Percentiles rank a stretch among this genome's conserved stretches.
Evolutionary conservation across 2,888 invertebrate genomes (phyloP).

Genomic region (Panzeria rudis): DNA sequence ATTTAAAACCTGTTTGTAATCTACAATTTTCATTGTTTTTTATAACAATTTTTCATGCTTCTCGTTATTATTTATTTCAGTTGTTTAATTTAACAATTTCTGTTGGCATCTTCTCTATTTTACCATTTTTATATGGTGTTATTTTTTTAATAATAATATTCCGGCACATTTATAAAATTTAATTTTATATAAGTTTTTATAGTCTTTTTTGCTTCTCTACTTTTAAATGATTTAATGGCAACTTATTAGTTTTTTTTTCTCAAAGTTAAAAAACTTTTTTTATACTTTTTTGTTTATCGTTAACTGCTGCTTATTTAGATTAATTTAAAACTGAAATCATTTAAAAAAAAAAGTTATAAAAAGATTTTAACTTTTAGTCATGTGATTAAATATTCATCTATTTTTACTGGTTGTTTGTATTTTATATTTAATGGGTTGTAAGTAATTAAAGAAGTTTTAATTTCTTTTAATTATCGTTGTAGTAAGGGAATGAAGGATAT

Average conservation of each 20-base stretch:
- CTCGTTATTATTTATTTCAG: conserved; percentile 27
- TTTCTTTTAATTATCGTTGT: conserved; percentile 35
- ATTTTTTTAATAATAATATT: conserved; percentile 31
- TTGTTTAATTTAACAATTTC: conserved; percentile 19
- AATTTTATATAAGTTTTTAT: conserved; percentile 74
- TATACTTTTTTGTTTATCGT: conserved; percentile 15
- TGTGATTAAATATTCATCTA: conserved; percentile 18
- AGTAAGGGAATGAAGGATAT: not conserved
- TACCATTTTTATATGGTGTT: not conserved
- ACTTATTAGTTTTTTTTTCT: conserved; percentile 29
- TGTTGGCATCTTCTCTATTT: conserved; percentile 4
- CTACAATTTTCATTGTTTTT: conserved; percentile 51
- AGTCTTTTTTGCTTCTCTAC: conserved; percentile 38
- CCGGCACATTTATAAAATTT: conserved; percentile 76
- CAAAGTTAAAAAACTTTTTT: not conserved
- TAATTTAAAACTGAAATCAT: conserved; percentile 26
- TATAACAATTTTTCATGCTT: conserved; percentile 42
- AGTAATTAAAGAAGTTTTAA: conserved; percentile 37
- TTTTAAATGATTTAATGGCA: conserved; percentile 40
- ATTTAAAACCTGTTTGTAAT: conserved; percentile 76
- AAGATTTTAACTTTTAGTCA: conserved; percentile 35
- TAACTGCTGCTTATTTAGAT: conserved; percentile 34
- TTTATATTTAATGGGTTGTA: conserved; percentile 2
- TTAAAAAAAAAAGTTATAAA: conserved; percentile 13
- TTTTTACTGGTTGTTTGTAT: conserved; percentile 4